phyloP scores from a whole-genome alignment of 2,113 vertebrate genomes.

The Lutjanus erythropterus region DNA sequence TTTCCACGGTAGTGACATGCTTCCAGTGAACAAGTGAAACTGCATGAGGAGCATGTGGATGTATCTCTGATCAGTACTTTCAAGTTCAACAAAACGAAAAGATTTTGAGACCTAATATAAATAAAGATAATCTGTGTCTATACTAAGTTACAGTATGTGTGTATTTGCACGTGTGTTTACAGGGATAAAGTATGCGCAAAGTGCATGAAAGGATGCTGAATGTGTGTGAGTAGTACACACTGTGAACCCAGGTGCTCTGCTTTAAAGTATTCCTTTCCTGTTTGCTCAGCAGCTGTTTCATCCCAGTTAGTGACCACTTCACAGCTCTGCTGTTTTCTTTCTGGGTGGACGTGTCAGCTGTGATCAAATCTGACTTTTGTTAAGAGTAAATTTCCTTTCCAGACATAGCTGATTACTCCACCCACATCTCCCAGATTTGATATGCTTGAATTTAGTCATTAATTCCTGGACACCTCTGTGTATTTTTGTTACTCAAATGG shows the following conservation, averaged over 20 bases:
- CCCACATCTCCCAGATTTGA: slow-evolving; percentile 49
- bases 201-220: slow-evolving; percentile 53
- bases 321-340: slow-evolving; percentile 75
- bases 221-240: slow-evolving; percentile 40
- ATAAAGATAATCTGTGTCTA: neutral
- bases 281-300: slow-evolving; percentile 73
- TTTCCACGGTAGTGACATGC: slow-evolving; percentile 21
- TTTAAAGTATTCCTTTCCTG: slow-evolving; percentile 73
- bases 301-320: slow-evolving; percentile 70
- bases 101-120: neutral
- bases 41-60: neutral
- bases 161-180: slow-evolving; percentile 6
- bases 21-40: slow-evolving; percentile 20
- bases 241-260: slow-evolving; percentile 69
- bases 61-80: slow-evolving; percentile 11
- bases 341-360: slow-evolving; percentile 72
- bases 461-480: slow-evolving; percentile 44
- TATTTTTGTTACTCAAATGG: slow-evolving; percentile 64
- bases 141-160: neutral
- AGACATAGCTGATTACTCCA: slow-evolving; percentile 65
- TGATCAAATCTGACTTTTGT: slow-evolving; percentile 75
- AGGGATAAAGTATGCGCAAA: slow-evolving; percentile 34
- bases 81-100: neutral
- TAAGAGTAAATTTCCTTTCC: slow-evolving; percentile 64
- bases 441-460: slow-evolving; percentile 62